Conservation (phyloP, 2,888 invertebrate species). For the Ypsolopha scabrella region DNA sequence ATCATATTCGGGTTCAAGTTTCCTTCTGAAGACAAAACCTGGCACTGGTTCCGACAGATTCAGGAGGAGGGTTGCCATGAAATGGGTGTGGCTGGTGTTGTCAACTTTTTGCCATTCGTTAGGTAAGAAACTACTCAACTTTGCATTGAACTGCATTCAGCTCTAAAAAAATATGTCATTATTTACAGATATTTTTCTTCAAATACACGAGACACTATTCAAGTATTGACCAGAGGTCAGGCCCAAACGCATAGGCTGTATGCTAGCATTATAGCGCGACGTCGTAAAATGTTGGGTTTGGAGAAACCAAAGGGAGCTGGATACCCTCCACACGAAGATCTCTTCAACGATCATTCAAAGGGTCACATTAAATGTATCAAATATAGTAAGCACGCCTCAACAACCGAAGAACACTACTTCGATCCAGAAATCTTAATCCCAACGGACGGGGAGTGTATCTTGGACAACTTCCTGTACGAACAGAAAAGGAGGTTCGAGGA, state of each 20-base stretch:
- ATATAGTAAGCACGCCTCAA: constrained; percentile 42
- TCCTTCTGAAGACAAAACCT: constrained; percentile 76
- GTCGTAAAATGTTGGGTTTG: constrained; percentile 43
- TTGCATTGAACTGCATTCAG: neutral
- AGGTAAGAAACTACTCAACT: constrained; percentile 56
- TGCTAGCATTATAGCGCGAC: constrained; percentile 73
- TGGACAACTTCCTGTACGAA: constrained; percentile 76
- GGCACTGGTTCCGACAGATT: constrained; percentile 81
- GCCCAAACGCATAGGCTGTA: constrained; percentile 80
- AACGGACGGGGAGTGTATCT: constrained; percentile 63
- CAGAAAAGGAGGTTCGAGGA: constrained; percentile 59
- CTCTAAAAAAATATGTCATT: constrained; percentile 17
- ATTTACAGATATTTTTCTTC: constrained; percentile 71
- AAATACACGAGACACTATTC: constrained; percentile 72
- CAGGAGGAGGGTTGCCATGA: constrained; percentile 88
- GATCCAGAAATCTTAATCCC: constrained; percentile 45
- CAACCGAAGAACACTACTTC: constrained; percentile 47
- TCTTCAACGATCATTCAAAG: constrained; percentile 43
- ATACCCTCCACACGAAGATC: constrained; percentile 30
- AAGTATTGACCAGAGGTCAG: constrained; percentile 77
- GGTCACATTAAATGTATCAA: constrained; percentile 55
- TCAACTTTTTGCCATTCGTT: constrained; percentile 87
- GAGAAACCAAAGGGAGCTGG: constrained; percentile 34
- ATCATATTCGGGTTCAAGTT: constrained; percentile 84
- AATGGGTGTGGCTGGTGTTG: constrained; percentile 84